These are phyloP conservation scores for Torymus auratus DNA, from an alignment of 2,888 invertebrate genomes.

Conservation along the genomic window DNA sequence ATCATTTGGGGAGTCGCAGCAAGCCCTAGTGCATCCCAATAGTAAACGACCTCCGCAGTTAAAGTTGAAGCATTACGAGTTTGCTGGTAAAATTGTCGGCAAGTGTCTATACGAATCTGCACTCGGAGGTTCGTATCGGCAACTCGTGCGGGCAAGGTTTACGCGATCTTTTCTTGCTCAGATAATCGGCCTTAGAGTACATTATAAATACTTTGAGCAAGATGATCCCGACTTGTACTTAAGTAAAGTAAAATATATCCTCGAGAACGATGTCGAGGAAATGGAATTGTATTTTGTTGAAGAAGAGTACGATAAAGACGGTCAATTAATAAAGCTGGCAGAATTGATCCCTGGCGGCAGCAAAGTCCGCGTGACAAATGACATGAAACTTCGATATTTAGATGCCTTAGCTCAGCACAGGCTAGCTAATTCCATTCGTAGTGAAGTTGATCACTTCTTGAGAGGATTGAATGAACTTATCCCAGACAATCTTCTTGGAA, in stretches of 20 bases:
- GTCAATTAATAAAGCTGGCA: slow-evolving; percentile 85
- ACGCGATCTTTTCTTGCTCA: slow-evolving; percentile 95
- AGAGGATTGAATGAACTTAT: slow-evolving; percentile 94
- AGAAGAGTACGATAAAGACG: slow-evolving; percentile 89
- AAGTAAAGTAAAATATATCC: slow-evolving; percentile 94
- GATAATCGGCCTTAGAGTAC: slow-evolving; percentile 93
- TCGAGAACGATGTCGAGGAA: slow-evolving; percentile 92
- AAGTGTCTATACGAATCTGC: slow-evolving; percentile 97
- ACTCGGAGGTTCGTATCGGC: slow-evolving; percentile 91
- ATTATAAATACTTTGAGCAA: slow-evolving; percentile 97
- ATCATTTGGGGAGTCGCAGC: slow-evolving; percentile 90
- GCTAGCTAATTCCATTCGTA: slow-evolving; percentile 87
- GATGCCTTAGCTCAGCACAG: slow-evolving; percentile 94
- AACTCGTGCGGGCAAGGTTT: slow-evolving; percentile 92
- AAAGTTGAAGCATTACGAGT: slow-evolving; percentile 93
- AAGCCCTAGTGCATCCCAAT: slow-evolving; percentile 94
- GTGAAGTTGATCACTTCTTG: slow-evolving; percentile 91
- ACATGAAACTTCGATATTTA: slow-evolving; percentile 88
- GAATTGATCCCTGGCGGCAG: slow-evolving; percentile 91
- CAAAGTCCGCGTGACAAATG: slow-evolving; percentile 85
- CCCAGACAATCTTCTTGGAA: slow-evolving; percentile 93
- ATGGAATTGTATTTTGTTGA: slow-evolving; percentile 93
- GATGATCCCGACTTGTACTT: slow-evolving; percentile 96
- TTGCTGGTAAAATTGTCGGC: slow-evolving; percentile 94
- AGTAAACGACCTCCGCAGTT: slow-evolving; percentile 85